Conservation (phyloP, 2,113 vertebrate species). For the Sardina pilchardus region DNA sequence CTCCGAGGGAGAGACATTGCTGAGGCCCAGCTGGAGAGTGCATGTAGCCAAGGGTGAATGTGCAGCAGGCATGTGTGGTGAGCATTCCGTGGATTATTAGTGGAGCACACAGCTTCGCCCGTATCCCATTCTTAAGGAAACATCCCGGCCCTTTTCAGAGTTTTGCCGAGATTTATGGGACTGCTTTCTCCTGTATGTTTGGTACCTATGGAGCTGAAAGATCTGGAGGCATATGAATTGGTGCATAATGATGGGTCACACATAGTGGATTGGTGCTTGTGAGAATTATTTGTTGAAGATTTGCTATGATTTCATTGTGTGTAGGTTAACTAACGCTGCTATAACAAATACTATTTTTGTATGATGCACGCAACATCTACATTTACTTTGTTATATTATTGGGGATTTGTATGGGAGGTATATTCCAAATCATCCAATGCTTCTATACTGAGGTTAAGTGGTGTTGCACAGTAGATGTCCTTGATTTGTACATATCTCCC, state of each 20-base stretch:
- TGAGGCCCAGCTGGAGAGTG: conserved; percentile 70
- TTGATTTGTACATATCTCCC: not conserved
- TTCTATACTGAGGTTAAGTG: not conserved
- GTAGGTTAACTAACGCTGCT: too few species aligned
- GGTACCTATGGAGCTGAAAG: not conserved
- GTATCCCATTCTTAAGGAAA: conserved; percentile 68
- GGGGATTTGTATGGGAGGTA: too few species aligned
- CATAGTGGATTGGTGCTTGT: not conserved
- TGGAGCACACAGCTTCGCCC: conserved; percentile 62
- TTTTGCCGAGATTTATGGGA: conserved; percentile 59
- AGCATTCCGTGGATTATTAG: conserved; percentile 72
- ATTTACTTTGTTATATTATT: not conserved
- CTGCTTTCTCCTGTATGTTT: conserved; percentile 30
- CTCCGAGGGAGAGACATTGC: conserved; percentile 49
- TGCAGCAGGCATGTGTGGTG: conserved; percentile 70
- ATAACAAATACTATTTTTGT: too few species aligned
- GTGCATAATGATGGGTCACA: not conserved
- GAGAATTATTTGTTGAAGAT: not conserved
- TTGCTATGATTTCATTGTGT: not conserved
- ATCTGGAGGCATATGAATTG: not conserved
- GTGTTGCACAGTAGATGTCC: not conserved
- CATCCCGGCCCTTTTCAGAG: conserved; percentile 61
- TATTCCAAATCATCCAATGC: not conserved
- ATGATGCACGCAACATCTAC: not conserved
- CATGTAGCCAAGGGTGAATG: conserved; percentile 68